These are phyloP conservation scores for Xiphorhynchus erythropygius DNA, from an alignment of 2,797 vertebrate genomes.

Conservation along the genomic window DNA sequence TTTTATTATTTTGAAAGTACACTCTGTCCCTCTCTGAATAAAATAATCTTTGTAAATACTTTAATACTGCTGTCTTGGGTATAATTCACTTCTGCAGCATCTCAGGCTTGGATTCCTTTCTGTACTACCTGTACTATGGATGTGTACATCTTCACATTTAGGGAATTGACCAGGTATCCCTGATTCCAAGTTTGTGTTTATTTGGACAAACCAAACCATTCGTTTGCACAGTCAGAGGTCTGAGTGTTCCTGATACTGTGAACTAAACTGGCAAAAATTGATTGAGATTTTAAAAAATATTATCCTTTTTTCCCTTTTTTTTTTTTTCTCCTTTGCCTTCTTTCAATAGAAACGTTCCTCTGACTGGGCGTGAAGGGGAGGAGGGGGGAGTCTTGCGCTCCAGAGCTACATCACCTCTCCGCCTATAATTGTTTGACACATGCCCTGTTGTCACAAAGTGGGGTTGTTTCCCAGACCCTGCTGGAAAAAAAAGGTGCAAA, in stretches of 20 bases:
- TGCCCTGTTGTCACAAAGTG: conserved; percentile 58
- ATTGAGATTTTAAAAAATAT: background rate
- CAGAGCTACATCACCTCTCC: conserved; percentile 15
- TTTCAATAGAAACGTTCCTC: background rate
- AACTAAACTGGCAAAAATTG: background rate
- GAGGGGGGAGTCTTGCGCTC: background rate
- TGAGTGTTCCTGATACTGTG: background rate
- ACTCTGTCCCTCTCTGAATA: background rate
- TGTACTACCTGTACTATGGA: background rate
- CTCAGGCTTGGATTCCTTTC: background rate
- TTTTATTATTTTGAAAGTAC: background rate
- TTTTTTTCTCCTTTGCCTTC: background rate
- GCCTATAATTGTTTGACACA: conserved; percentile 59
- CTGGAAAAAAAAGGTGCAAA: conserved; percentile 69
- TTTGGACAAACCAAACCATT: background rate
- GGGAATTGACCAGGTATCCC: background rate
- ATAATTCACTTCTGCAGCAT: background rate
- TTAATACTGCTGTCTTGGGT: background rate
- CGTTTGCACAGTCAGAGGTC: background rate
- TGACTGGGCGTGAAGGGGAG: background rate
- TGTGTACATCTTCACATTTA: background rate
- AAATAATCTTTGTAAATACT: background rate
- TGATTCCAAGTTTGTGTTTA: background rate
- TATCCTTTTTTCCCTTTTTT: background rate
- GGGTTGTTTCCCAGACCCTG: conserved; percentile 62